phyloP scores from a whole-genome alignment of 2,113 vertebrate genomes.

The Paramisgurnus dabryanus region DNA sequence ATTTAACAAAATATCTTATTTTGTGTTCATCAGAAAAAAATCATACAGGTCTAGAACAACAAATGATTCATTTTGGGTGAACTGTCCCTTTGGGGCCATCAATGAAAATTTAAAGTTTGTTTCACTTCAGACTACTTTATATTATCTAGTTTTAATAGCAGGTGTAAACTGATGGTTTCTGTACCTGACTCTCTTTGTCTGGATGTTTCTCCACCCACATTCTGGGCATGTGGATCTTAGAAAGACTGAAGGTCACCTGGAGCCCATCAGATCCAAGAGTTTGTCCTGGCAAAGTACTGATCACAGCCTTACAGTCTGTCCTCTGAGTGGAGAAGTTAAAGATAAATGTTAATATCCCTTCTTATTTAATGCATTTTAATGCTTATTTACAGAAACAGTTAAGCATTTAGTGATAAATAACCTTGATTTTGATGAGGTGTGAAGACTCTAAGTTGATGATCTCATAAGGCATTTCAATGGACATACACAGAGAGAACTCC shows the following conservation, averaged over 20 bases:
- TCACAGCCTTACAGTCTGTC: conserved; percentile 81
- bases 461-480: conserved; percentile 79
- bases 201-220: conserved; percentile 90
- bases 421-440: conserved; percentile 80
- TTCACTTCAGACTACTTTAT: too few species aligned
- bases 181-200: conserved; percentile 82
- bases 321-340: conserved; percentile 62
- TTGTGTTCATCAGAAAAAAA: too few species aligned
- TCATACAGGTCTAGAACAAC: too few species aligned
- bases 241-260: conserved; percentile 74
- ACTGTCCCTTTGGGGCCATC: too few species aligned
- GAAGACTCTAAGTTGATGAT: conserved; percentile 75
- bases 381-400: neutral
- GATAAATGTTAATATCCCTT: neutral
- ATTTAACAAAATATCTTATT: too few species aligned
- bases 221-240: conserved; percentile 76
- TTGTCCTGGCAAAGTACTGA: conserved; percentile 75
- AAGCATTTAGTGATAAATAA: conserved; percentile 48
- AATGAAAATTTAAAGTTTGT: too few species aligned
- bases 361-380: neutral
- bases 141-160: neutral
- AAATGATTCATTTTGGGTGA: too few species aligned
- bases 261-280: conserved; percentile 75
- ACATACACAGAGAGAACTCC: conserved; percentile 78
- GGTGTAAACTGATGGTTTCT: neutral